These are phyloP conservation scores for Bufo gargarizans DNA, from an alignment of 2,113 vertebrate genomes.

Conservation along the genomic window DNA sequence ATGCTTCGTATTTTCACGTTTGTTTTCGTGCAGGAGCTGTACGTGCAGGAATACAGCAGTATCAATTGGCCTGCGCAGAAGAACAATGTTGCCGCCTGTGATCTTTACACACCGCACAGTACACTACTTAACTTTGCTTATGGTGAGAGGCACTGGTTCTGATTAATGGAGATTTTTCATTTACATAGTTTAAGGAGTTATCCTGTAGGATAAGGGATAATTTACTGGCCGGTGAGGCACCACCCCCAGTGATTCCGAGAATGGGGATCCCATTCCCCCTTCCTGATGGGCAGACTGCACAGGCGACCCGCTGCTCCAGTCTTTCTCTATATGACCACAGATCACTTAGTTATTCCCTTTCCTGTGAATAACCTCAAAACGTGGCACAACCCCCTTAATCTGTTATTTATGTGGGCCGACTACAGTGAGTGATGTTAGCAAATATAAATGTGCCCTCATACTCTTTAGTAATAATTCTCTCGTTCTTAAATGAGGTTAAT, in stretches of 20 bases:
- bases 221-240: too few relatives aligned
- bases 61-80: slow-evolving; percentile 93
- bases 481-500: too few relatives aligned
- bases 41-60: slow-evolving; percentile 82
- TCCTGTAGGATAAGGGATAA: background rate
- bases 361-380: too few relatives aligned
- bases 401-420: too few relatives aligned
- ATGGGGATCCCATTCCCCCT: too few relatives aligned
- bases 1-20: background rate
- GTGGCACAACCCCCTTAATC: too few relatives aligned
- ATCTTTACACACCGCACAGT: slow-evolving; percentile 90
- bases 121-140: slow-evolving; percentile 78
- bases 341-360: too few relatives aligned
- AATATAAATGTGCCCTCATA: background rate
- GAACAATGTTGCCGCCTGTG: slow-evolving; percentile 82
- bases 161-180: background rate
- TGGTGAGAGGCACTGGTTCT: slow-evolving; percentile 68
- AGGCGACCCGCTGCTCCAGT: too few relatives aligned
- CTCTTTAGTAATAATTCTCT: background rate
- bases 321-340: too few relatives aligned
- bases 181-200: background rate
- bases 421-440: background rate
- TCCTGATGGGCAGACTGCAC: too few relatives aligned
- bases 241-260: too few relatives aligned
- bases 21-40: slow-evolving; percentile 84